Evolutionary conservation across 2,888 invertebrate species (phyloP), one percentile per base, ranked within the genome.

Genomic region (Heliconius cydno): DNA sequence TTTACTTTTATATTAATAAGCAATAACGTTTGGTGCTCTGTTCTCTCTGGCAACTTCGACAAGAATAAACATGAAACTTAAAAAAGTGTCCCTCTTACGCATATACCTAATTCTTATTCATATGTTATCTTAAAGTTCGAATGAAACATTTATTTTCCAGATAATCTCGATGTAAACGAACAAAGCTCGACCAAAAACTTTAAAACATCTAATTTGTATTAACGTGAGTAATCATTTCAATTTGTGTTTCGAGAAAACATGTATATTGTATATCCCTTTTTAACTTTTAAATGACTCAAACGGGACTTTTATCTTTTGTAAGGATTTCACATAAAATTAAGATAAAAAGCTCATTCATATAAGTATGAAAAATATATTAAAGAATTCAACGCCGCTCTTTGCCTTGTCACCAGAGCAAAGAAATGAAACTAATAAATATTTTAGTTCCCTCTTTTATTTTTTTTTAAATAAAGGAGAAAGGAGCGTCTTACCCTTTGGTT

Each of bases 91-190:
- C 28, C 13, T 28, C 7, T 12, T 65, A 15, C 28, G 3, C 28
- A 15, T 30, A 2, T 65, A 65, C 28, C 7, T 19, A 65, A 65
- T 30, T 65, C 30, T 65, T 65, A 28, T 65, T 15, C 13, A 28
- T 28, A 28, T 28, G 28, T 28, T 28, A 65, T 65, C 4, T 22
- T 22, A 10, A 22, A 41, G 3, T 2, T 6, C 41, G 15, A 41
- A 70, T n/a, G 3, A 41, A 68, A 38, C 13, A 70, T 70, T 46
- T 25, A 70, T 38, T 70, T 70, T 25, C 15, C 19, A 46, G 41
- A 70, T 46, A 70, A 70, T 41, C 46, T 28, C 19, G 9, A 76
- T 71, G 72, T 75, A 76, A 76, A 72, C 60, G 71, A 72, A 78
- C 46, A 70, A 76, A 34, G 28, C 12, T 41, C 15, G 19, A 76